Conservation (phyloP, 92 coral and sea anemone genomes). For the Palythoa heliodiscus region DNA sequence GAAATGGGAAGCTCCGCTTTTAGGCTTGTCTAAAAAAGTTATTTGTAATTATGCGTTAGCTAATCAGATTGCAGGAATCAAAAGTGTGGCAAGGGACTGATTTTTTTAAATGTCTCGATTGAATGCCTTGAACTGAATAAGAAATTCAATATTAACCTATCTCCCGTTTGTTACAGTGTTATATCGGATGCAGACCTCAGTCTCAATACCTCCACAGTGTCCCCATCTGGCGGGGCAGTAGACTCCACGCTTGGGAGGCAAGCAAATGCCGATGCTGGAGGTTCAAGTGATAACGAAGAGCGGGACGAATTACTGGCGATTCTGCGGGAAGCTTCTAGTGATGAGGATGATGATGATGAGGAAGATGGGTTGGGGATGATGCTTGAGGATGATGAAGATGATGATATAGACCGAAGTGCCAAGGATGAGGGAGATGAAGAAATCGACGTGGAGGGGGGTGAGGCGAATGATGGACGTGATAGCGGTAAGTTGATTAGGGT, state of each 20-base stretch:
- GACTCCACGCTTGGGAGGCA: conserved; percentile 43
- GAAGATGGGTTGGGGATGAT: conserved; percentile 73
- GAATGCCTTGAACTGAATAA: background rate
- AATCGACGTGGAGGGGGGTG: conserved; percentile 49
- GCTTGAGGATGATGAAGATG: conserved; percentile 69
- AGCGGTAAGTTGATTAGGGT: conserved; percentile 38
- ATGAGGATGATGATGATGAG: conserved; percentile 92
- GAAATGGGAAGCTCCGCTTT: too few species aligned
- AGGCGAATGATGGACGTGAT: conserved; percentile 59
- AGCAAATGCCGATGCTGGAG: conserved; percentile 39
- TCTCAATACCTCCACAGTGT: conserved; percentile 62
- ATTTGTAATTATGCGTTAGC: too few species aligned
- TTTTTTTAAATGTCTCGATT: background rate
- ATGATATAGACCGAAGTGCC: conserved; percentile 50
- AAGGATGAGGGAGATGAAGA: conserved; percentile 41
- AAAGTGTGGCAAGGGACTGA: background rate
- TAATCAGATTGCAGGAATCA: too few species aligned
- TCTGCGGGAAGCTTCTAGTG: conserved; percentile 97
- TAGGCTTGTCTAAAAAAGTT: too few species aligned
- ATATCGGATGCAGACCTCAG: conserved; percentile 76
- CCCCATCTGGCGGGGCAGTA: conserved; percentile 50
- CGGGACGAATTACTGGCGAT: conserved; percentile 87
- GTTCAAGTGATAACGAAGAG: conserved; percentile 79
- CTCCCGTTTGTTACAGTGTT: conserved; percentile 38
- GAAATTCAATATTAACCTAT: background rate